Conservation (phyloP, 1,140 invertebrate species). For the Acromyrmex charruanus region DNA sequence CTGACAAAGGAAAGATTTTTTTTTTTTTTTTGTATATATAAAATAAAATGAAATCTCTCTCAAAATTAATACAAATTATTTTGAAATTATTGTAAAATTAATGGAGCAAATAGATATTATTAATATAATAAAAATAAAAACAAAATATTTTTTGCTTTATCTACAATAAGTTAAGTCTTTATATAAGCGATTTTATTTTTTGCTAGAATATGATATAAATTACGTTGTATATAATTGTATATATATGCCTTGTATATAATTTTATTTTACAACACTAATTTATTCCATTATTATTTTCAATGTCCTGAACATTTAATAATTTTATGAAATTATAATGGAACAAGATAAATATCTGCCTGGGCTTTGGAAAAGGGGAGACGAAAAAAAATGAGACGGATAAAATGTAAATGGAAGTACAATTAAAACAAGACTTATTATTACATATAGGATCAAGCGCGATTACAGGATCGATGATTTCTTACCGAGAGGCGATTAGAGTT, state of each 20-base stretch:
- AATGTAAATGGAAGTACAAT: neutral
- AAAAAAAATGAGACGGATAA: no score
- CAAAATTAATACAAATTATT: no score
- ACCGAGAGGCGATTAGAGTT: constrained; percentile 11
- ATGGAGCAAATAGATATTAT: no score
- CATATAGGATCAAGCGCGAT: neutral
- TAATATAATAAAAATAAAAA: neutral
- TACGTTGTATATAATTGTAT: no score
- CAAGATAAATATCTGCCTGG: neutral
- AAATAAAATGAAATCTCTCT: neutral
- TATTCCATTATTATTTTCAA: neutral
- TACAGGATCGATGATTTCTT: neutral
- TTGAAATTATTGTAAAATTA: neutral
- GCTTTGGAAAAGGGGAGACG: neutral
- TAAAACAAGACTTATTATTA: constrained; percentile 17
- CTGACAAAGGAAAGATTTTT: neutral
- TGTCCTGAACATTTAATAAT: neutral
- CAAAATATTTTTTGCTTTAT: neutral
- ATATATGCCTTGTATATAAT: neutral
- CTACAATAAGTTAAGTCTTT: neutral
- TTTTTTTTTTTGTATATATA: neutral
- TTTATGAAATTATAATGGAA: neutral
- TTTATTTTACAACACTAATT: neutral
- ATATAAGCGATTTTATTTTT: neutral
- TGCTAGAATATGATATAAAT: neutral